A percentile compares a stretch with the other conserved stretches of the same genome.
Evolutionary conservation across 2,888 invertebrate genomes (phyloP).

Genomic region (Apotomis betuletana): DNA sequence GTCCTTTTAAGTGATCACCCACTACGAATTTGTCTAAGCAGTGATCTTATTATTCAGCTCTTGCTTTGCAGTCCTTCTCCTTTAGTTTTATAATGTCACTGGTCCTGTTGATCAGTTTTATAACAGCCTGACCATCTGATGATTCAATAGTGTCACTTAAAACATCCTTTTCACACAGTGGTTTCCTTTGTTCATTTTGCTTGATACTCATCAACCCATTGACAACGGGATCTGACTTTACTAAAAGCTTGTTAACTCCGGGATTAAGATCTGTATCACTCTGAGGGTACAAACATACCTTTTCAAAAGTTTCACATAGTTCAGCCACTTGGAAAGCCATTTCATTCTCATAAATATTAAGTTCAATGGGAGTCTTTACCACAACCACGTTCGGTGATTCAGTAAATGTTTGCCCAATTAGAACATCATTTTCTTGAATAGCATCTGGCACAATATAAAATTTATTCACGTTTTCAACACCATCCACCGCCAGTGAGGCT

Average conservation of each 20-base stretch:
- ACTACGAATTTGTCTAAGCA: background rate
- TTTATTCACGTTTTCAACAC: constrained; percentile 27
- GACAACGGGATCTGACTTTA: constrained; percentile 31
- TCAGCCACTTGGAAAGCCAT: constrained; percentile 20
- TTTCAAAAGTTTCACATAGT: constrained; percentile 31
- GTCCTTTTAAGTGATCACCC: background rate
- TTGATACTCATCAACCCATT: constrained; percentile 21
- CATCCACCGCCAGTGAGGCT: constrained; percentile 35
- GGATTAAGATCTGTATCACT: constrained; percentile 15
- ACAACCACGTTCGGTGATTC: constrained; percentile 38
- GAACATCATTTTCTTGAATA: constrained; percentile 34
- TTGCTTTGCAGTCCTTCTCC: constrained; percentile 29
- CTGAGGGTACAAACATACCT: constrained; percentile 28
- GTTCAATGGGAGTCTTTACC: constrained; percentile 37
- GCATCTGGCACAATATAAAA: constrained; percentile 39
- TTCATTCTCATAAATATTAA: constrained; percentile 36
- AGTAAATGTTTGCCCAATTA: constrained; percentile 39
- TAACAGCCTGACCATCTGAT: constrained; percentile 24
- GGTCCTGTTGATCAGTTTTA: constrained; percentile 37
- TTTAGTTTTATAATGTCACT: constrained; percentile 14
- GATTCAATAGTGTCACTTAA: constrained; percentile 21
- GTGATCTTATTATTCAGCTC: constrained; percentile 12
- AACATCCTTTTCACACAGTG: constrained; percentile 34
- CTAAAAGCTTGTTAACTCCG: constrained; percentile 38
- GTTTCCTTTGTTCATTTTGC: constrained; percentile 38